These are phyloP conservation scores for Ypsolopha sequella DNA, from an alignment of 2,888 invertebrate genomes.

Conservation along the genomic window DNA sequence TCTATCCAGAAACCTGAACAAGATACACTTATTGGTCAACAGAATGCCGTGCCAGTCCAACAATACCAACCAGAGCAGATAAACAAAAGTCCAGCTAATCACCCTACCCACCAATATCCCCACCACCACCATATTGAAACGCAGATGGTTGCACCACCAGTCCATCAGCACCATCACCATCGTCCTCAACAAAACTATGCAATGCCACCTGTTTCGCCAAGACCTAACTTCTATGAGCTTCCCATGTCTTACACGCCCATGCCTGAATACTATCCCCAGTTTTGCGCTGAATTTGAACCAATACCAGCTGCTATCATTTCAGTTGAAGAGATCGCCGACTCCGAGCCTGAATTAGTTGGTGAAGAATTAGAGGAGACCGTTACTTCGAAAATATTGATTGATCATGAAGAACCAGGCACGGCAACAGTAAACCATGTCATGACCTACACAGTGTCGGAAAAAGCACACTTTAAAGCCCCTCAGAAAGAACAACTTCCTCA, in stretches of 20 bases:
- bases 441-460: conserved; percentile 52
- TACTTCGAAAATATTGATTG: conserved; percentile 44
- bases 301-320: conserved; percentile 24
- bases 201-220: conserved; percentile 31
- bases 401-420: conserved; percentile 42
- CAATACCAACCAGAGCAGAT: conserved; percentile 19
- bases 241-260: conserved; percentile 31
- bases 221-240: conserved; percentile 40
- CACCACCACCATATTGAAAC: conserved; percentile 31
- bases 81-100: conserved; percentile 15
- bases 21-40: conserved; percentile 11
- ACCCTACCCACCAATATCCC: conserved; percentile 12
- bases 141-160: conserved; percentile 30
- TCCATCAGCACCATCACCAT: conserved; percentile 16
- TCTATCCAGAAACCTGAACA: conserved; percentile 18
- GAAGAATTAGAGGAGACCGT: conserved; percentile 56
- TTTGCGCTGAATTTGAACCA: conserved; percentile 32
- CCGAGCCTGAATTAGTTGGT: conserved; percentile 45
- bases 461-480: conserved; percentile 48
- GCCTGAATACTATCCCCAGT: conserved; percentile 27
- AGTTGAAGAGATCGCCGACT: conserved; percentile 27
- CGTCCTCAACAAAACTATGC: conserved; percentile 1
- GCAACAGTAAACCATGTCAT: conserved; percentile 54
- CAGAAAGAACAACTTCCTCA: conserved; percentile 47
- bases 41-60: conserved; percentile 12